phyloP scores from a whole-genome alignment of 2,888 invertebrate species.

The Bellardia pandia region DNA sequence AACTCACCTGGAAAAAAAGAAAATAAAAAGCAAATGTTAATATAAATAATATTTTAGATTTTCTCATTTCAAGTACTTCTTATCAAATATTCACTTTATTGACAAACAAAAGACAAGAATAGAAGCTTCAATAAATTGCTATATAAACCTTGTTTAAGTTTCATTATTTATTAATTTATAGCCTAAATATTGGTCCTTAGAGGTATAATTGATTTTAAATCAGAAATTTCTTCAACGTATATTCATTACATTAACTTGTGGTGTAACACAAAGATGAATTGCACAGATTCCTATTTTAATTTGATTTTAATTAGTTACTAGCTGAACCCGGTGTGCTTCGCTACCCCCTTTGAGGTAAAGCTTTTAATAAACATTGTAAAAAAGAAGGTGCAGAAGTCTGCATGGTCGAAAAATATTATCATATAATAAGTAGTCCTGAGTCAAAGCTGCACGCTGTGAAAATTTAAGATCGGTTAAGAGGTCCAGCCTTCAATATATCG shows the following conservation, averaged over 20 bases:
- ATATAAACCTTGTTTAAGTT: not conserved
- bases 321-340: no score
- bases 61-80: not conserved
- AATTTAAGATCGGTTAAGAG: no score
- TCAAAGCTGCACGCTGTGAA: no score
- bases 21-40: conserved; percentile 27
- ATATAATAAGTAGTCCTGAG: no score
- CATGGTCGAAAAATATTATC: no score
- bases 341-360: no score
- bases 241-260: no score
- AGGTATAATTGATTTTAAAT: not conserved
- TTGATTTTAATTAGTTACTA: not conserved
- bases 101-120: not conserved
- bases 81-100: not conserved
- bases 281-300: not conserved
- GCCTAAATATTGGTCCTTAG: not conserved
- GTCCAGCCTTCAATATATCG: no score
- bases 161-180: not conserved
- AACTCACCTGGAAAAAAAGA: conserved; percentile 62
- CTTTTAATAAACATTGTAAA: no score
- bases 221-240: not conserved
- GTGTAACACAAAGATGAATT: not conserved
- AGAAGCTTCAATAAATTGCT: not conserved
- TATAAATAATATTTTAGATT: not conserved
- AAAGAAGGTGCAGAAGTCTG: no score